phyloP scores from a whole-genome alignment of 2,113 vertebrate genomes.

The Pampusana beccarii region DNA sequence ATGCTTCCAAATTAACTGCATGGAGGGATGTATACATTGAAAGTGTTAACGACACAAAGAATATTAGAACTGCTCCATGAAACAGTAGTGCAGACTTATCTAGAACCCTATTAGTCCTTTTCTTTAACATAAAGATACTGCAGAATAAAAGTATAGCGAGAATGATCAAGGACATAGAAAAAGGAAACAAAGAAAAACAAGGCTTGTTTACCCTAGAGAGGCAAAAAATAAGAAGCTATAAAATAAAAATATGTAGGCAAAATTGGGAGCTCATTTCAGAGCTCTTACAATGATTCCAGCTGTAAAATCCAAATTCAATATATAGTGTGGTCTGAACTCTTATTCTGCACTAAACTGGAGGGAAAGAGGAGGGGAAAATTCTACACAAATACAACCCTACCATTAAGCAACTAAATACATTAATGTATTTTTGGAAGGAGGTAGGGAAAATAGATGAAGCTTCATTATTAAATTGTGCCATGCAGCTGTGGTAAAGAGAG shows the following conservation, averaged over 20 bases:
- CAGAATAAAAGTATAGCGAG: neutral
- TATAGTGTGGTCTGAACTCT: neutral
- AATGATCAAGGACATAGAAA: neutral
- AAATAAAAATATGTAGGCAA: neutral
- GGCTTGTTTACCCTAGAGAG: neutral
- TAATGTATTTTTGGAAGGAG: neutral
- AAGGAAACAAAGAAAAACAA: neutral
- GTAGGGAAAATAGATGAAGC: neutral
- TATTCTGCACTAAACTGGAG: neutral
- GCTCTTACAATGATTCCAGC: neutral
- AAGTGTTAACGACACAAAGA: neutral
- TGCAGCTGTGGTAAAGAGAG: neutral
- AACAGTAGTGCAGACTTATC: neutral
- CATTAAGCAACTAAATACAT: neutral
- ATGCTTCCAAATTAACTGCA: neutral
- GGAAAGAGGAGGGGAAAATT: neutral
- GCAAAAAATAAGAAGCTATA: neutral
- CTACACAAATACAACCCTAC: neutral
- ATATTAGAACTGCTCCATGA: neutral
- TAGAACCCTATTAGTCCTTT: neutral
- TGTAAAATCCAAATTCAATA: neutral
- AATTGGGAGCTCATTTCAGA: neutral
- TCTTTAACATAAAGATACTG: neutral
- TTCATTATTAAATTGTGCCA: neutral
- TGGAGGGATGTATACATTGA: too few species aligned